Conservation (phyloP, 64 coral and sea anemone species). For the Montipora foliosa region DNA sequence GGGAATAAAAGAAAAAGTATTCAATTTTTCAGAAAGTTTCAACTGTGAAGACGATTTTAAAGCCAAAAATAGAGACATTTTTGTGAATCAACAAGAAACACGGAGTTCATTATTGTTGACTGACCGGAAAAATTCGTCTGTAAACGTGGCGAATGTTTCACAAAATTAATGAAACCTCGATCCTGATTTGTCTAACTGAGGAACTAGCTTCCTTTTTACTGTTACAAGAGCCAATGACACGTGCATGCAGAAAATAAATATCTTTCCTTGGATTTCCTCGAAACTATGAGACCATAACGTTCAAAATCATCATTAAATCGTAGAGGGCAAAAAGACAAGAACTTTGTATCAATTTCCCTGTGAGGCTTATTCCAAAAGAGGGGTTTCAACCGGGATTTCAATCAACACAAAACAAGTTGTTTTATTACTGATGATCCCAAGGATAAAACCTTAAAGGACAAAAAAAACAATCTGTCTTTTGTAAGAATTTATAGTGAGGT, state of each 20-base stretch:
- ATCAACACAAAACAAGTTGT: background rate
- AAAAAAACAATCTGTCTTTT: background rate
- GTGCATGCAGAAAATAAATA: background rate
- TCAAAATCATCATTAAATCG: background rate
- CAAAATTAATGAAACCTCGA: background rate
- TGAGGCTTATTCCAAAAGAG: background rate
- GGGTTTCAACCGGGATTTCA: background rate
- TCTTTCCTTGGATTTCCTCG: background rate
- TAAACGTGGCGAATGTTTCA: constrained; percentile 36
- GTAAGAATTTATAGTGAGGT: background rate
- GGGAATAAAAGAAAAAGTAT: background rate
- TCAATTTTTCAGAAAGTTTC: background rate
- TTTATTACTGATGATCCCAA: background rate
- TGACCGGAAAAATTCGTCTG: constrained; percentile 13
- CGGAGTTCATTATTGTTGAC: background rate
- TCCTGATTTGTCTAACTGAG: background rate
- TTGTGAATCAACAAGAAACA: background rate
- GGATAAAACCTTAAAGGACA: background rate
- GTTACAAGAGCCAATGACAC: background rate
- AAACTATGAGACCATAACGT: background rate
- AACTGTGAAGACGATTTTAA: background rate
- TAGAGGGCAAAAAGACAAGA: background rate
- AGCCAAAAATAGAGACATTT: background rate
- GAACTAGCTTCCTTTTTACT: background rate
- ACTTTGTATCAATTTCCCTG: constrained; percentile 21